Percentiles rank a stretch among this genome's conserved stretches.
Evolutionary conservation across 2,888 invertebrate species (phyloP).

Genomic region (Alloplasta piceator): DNA sequence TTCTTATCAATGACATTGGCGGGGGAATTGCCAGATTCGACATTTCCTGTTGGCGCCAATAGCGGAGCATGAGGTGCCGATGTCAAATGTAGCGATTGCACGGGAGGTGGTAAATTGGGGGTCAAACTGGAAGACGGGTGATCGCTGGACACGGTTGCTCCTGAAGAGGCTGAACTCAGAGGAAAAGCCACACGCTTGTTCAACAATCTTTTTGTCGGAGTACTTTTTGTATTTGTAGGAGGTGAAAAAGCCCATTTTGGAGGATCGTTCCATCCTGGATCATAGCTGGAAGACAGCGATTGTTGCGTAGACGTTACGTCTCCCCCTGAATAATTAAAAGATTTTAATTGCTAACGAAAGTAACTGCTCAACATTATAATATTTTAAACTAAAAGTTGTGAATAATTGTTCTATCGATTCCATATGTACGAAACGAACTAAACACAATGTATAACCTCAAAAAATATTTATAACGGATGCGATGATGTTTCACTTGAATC

Average conservation of each 20-base stretch:
- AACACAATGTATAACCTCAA: too few species aligned
- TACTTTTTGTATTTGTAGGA: constrained; percentile 36
- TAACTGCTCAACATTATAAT: neutral
- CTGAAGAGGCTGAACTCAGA: constrained; percentile 69
- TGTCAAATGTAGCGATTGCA: constrained; percentile 64
- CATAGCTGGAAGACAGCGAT: constrained; percentile 74
- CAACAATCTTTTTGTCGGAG: constrained; percentile 77
- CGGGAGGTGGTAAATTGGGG: constrained; percentile 71
- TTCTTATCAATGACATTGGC: constrained; percentile 69
- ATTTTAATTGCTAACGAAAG: too few species aligned
- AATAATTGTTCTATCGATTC: too few species aligned
- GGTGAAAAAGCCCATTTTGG: constrained; percentile 77
- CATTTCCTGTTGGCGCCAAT: constrained; percentile 62
- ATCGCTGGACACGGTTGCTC: constrained; percentile 21
- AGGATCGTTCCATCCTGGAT: constrained; percentile 82
- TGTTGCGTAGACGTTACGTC: constrained; percentile 76
- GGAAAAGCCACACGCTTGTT: constrained; percentile 82
- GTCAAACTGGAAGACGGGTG: constrained; percentile 45
- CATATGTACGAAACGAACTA: too few species aligned
- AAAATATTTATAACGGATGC: too few species aligned
- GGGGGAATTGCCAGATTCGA: constrained; percentile 25
- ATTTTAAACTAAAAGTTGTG: constrained; percentile 10
- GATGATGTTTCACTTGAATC: too few species aligned
- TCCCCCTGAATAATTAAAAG: constrained; percentile 21
- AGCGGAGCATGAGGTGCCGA: constrained; percentile 75